A percentile compares a stretch with the other conserved stretches of the same genome.
phyloP scores from a whole-genome alignment of 2,888 invertebrate genomes.

The Mythimna albipuncta region DNA sequence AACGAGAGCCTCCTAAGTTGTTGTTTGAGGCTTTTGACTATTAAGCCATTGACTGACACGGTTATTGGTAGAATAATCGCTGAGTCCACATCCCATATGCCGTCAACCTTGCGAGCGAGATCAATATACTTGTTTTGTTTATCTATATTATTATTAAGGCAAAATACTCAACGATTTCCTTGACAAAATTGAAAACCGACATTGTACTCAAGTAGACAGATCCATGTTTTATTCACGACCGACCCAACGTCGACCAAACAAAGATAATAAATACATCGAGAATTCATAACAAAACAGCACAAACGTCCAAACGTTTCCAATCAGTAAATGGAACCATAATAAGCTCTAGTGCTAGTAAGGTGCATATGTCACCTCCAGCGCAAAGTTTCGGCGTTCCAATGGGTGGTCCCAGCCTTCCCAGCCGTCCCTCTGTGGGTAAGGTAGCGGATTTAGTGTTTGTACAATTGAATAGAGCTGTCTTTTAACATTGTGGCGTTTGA shows the following conservation, averaged over 20 bases:
- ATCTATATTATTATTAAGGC: too few species aligned
- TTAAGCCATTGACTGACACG: too few species aligned
- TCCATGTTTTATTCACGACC: slow-evolving; percentile 9
- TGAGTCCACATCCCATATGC: too few species aligned
- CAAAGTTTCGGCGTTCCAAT: slow-evolving; percentile 64
- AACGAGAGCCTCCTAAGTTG: too few species aligned
- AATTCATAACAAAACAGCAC: slow-evolving; percentile 24
- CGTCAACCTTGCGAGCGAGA: too few species aligned
- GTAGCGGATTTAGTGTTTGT: slow-evolving; percentile 32
- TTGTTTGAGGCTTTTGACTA: too few species aligned
- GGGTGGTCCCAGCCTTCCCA: slow-evolving; percentile 41
- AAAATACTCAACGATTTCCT: too few species aligned
- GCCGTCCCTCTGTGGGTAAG: slow-evolving; percentile 18
- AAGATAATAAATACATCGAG: slow-evolving; percentile 1
- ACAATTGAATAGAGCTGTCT: slow-evolving; percentile 1
- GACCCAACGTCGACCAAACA: not conserved
- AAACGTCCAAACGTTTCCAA: slow-evolving; percentile 42
- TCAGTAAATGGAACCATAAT: slow-evolving; percentile 67
- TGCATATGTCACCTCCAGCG: slow-evolving; percentile 74
- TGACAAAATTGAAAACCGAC: not conserved
- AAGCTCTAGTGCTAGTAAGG: slow-evolving; percentile 67
- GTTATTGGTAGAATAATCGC: too few species aligned
- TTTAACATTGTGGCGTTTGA: not conserved
- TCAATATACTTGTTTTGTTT: too few species aligned
- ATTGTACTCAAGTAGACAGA: not conserved